These are phyloP conservation scores for Drosophila quinaria DNA, from an alignment of 2,888 invertebrate genomes.

Conservation along the genomic window DNA sequence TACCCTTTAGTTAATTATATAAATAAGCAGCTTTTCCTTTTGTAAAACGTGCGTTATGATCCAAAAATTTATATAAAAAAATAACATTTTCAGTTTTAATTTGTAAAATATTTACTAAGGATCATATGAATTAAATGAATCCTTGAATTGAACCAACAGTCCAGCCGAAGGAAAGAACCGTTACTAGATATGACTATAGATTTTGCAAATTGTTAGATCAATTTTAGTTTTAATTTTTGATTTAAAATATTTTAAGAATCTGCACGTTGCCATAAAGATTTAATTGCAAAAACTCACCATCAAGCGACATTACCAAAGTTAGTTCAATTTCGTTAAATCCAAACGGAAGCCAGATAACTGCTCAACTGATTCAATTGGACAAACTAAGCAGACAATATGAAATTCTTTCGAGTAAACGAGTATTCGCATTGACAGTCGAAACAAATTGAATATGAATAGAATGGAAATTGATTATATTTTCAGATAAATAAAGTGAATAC, in stretches of 20 bases:
- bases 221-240: background rate
- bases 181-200: background rate
- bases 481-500: conserved; percentile 11
- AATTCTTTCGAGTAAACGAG: conserved; percentile 4
- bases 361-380: conserved; percentile 3
- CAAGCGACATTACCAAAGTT: background rate
- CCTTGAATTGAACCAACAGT: background rate
- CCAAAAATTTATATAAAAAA: no score
- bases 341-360: conserved; percentile 1
- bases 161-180: background rate
- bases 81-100: no score
- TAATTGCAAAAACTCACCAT: background rate
- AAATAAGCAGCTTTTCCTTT: background rate
- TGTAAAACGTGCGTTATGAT: background rate
- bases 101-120: background rate
- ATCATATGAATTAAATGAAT: background rate
- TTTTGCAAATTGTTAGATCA: background rate
- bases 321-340: background rate
- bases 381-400: conserved; percentile 9
- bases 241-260: background rate
- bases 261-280: background rate
- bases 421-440: conserved; percentile 37
- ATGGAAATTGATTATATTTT: conserved; percentile 48
- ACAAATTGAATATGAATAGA: conserved; percentile 51
- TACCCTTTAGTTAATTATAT: background rate